Percentiles rank a stretch among this genome's conserved stretches.
Conservation (phyloP, 2,113 vertebrate species). For the Urocolius indicus region DNA sequence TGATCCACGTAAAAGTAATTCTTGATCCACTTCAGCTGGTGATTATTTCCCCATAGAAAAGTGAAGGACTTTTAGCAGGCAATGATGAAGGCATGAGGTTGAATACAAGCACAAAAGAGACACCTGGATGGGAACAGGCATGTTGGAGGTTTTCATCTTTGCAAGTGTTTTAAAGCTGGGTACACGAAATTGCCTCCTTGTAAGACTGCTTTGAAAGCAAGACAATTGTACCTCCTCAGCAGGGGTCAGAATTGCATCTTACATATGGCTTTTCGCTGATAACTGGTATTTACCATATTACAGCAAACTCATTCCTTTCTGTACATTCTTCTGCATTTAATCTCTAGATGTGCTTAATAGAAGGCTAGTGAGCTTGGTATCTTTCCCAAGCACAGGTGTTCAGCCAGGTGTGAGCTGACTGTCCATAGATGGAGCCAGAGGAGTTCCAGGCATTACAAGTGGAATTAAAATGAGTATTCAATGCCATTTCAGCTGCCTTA, state of each 20-base stretch:
- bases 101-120: background rate
- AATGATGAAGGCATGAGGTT: background rate
- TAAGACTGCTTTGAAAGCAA: background rate
- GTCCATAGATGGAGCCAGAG: background rate
- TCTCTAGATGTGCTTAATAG: background rate
- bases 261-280: background rate
- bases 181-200: background rate
- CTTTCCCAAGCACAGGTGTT: background rate
- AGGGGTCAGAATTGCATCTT: background rate
- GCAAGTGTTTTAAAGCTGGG: background rate
- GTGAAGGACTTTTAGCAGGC: slow-evolving; percentile 28
- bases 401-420: background rate
- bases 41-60: slow-evolving; percentile 60
- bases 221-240: background rate
- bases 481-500: background rate
- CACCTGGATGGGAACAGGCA: background rate
- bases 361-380: background rate
- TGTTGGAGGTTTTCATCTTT: background rate
- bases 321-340: background rate
- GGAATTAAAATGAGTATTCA: background rate
- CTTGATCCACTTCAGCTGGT: slow-evolving; percentile 44
- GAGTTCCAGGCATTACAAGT: background rate
- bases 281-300: background rate
- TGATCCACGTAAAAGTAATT: slow-evolving; percentile 34
- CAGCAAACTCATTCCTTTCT: background rate